Evolutionary conservation across 2,797 vertebrate species (phyloP).

Genomic region (Paratrypauchen microcephalus): DNA sequence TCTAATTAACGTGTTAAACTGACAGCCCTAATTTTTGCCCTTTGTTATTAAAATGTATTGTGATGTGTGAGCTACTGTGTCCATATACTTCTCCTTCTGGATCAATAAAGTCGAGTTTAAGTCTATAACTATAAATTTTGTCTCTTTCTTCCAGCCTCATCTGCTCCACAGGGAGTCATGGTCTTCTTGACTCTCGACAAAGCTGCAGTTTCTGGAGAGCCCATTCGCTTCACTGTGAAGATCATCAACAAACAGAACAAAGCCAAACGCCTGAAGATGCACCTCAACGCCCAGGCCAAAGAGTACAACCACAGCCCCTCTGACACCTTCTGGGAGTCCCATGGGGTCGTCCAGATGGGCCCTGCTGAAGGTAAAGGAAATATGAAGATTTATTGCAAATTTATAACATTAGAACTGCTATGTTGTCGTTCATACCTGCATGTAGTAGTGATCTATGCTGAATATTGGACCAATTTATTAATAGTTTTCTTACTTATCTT

Average conservation of each 20-base stretch:
- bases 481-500: too few species aligned
- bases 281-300: slow-evolving; percentile 83
- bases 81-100: too few species aligned
- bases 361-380: slow-evolving; percentile 82
- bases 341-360: slow-evolving; percentile 63
- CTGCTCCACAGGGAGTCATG: slow-evolving; percentile 28
- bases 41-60: too few species aligned
- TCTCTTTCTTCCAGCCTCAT: slow-evolving; percentile 11
- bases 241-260: slow-evolving; percentile 73
- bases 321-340: slow-evolving; percentile 79
- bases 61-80: too few species aligned
- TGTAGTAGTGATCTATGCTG: too few species aligned
- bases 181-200: slow-evolving; percentile 77
- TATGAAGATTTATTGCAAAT: too few species aligned
- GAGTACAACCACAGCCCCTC: slow-evolving; percentile 77
- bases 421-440: too few species aligned
- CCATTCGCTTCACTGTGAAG: slow-evolving; percentile 77
- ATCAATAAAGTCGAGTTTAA: too few species aligned
- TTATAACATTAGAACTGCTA: too few species aligned
- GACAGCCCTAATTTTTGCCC: too few species aligned
- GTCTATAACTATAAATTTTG: neutral
- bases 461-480: too few species aligned
- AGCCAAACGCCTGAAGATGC: slow-evolving; percentile 76
- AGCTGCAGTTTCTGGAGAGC: slow-evolving; percentile 78
- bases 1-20: too few species aligned